Conservation (phyloP, 2,888 invertebrate genomes). For the Acronicta leporina region DNA sequence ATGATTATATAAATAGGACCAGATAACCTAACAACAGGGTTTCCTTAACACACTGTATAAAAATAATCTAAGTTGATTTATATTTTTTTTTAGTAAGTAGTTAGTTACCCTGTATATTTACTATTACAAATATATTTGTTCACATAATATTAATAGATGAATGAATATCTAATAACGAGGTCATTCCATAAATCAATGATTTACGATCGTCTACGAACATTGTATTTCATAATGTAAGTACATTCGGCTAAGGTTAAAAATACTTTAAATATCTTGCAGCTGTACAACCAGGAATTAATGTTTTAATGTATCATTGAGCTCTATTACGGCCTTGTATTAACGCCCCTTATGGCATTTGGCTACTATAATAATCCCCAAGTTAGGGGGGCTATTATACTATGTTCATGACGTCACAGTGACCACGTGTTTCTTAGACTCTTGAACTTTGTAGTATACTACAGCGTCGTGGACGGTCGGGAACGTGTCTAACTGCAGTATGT, state of each 20-base stretch:
- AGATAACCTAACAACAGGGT: no score
- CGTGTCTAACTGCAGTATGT: slow-evolving; percentile 87
- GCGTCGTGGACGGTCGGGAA: slow-evolving; percentile 93
- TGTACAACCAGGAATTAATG: background rate
- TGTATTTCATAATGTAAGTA: no score
- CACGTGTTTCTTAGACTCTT: slow-evolving; percentile 63
- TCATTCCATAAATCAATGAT: no score
- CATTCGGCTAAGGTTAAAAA: background rate
- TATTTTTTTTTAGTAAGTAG: background rate
- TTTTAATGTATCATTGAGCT: background rate
- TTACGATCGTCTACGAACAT: no score
- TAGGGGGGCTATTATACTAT: background rate
- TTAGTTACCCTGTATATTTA: background rate
- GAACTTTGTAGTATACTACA: slow-evolving; percentile 84
- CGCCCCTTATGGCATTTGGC: slow-evolving; percentile 21
- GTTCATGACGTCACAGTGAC: slow-evolving; percentile 63
- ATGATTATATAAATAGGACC: no score
- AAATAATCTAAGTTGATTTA: background rate
- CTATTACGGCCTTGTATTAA: slow-evolving; percentile 12
- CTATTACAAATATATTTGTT: background rate
- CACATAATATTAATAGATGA: background rate
- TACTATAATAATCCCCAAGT: slow-evolving; percentile 12
- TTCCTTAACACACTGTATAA: background rate
- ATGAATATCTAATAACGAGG: no score
- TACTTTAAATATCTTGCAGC: background rate